Percentiles rank a stretch among this genome's conserved stretches.
These are phyloP conservation scores for Girardia tigrina DNA, from an alignment of 2,888 invertebrate genomes.

Conservation along the genomic window DNA sequence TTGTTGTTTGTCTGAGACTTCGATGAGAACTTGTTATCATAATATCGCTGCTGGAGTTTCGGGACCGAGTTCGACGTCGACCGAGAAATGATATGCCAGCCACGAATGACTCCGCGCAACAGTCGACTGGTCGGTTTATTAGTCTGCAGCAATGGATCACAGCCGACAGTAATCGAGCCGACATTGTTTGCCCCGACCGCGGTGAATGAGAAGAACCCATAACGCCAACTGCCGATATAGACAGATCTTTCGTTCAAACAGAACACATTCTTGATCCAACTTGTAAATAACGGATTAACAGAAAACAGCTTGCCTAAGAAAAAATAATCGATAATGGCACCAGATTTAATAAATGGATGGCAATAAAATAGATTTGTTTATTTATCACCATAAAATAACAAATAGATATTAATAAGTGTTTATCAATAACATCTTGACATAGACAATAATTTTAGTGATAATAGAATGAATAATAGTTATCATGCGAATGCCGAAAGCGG, in stretches of 20 bases:
- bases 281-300: constrained; percentile 75
- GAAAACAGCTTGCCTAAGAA: constrained; percentile 62
- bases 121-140: constrained; percentile 21
- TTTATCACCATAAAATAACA: too few species aligned
- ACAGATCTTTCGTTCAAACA: constrained; percentile 82
- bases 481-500: too few species aligned
- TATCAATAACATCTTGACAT: too few species aligned
- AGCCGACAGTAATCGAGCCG: constrained; percentile 69
- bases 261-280: constrained; percentile 76
- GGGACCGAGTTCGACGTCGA: not conserved
- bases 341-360: too few species aligned
- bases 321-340: too few species aligned
- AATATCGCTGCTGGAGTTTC: constrained; percentile 13
- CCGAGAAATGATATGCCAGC: not conserved
- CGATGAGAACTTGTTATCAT: not conserved
- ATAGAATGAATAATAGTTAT: too few species aligned
- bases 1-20: constrained; percentile 5
- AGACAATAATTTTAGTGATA: too few species aligned
- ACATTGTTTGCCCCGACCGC: constrained; percentile 97
- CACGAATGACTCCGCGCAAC: not conserved
- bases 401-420: too few species aligned
- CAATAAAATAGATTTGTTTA: too few species aligned
- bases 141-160: constrained; percentile 24
- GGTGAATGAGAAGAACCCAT: constrained; percentile 90
- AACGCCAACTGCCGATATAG: constrained; percentile 75